Conservation (phyloP, 2,888 invertebrate genomes). For the Standfussiana lucernea region DNA sequence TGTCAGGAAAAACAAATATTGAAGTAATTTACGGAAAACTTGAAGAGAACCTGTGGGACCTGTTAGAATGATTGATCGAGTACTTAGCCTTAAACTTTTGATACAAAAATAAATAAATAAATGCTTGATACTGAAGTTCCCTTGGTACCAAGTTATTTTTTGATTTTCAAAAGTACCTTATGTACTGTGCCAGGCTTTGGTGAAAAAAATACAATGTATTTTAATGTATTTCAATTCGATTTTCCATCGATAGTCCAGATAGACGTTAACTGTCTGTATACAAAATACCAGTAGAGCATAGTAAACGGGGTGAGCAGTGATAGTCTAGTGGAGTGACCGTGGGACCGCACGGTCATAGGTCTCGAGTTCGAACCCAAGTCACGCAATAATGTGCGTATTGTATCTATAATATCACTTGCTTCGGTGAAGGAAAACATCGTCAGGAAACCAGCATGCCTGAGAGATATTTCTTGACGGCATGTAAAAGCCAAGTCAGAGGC, state of each 20-base stretch:
- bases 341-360: no score
- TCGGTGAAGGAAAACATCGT: no score
- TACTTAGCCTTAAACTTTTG: constrained; percentile 50
- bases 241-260: no score
- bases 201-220: not conserved
- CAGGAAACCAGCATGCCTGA: no score
- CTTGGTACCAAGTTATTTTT: constrained; percentile 3
- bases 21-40: constrained; percentile 50
- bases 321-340: no score
- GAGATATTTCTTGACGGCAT: no score
- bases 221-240: not conserved
- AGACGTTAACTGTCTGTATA: not conserved
- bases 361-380: no score
- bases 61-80: constrained; percentile 56
- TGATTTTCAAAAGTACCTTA: not conserved
- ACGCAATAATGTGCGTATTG: no score
- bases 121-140: not conserved
- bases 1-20: constrained; percentile 45
- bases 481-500: no score
- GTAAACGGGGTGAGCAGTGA: no score
- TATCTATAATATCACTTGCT: no score
- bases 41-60: constrained; percentile 44
- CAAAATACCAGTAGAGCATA: not conserved
- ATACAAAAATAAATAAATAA: constrained; percentile 34
- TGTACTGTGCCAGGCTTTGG: not conserved